Evolutionary conservation across 1,140 invertebrate species (phyloP), one percentile per base, ranked within the genome.

Genomic region (Chymomyza costata): DNA sequence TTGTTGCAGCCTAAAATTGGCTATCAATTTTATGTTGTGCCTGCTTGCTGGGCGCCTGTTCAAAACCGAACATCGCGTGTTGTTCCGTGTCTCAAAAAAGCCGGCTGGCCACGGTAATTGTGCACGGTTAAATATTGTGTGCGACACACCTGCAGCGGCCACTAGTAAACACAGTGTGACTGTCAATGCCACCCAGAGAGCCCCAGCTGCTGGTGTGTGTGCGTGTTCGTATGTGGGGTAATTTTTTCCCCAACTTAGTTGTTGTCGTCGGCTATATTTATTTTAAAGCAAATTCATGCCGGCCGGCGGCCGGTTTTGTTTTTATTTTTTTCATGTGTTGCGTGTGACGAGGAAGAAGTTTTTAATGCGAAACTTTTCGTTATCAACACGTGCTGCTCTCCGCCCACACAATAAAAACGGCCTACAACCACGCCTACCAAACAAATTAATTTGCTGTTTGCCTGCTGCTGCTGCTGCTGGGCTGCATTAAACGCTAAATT

Each of bases 391-490:
- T 61, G 52, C 46, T 61, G 52, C 46, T 41, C 17, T 10, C 37
- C 21, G 21, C 21, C 21, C 21, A 25, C 21, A 25, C 21, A 25
- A 25, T 8, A 25, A 3, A 25, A 25, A 25, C 21, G 71, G 71
- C 71, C 71, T 78, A 69, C 71, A 78, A 78, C 71, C 71, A 78
- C 71, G 71, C 71, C 71, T 78, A 71, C 71, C 51, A 41, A 59
- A 71, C 60, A 70, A 78, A 78, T 80, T 78, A 78, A 78, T 78
- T 78, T 78, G 73, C 73, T 57, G 61, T n/a, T n/a, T n/a, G n/a
- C n/a, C n/a, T n/a, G n/a, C n/a, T n/a, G n/a, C n/a, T n/a, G n/a
- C n/a, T n/a, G n/a, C n/a, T n/a, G 30, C 28, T 50, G 38, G 55
- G 37, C 39, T 46, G 44, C 59, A 62, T 61, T 62, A 61, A 65